Evolutionary conservation across 2,113 vertebrate species (phyloP), one percentile per base, ranked within the genome.

Genomic region (Epinephelus moara): DNA sequence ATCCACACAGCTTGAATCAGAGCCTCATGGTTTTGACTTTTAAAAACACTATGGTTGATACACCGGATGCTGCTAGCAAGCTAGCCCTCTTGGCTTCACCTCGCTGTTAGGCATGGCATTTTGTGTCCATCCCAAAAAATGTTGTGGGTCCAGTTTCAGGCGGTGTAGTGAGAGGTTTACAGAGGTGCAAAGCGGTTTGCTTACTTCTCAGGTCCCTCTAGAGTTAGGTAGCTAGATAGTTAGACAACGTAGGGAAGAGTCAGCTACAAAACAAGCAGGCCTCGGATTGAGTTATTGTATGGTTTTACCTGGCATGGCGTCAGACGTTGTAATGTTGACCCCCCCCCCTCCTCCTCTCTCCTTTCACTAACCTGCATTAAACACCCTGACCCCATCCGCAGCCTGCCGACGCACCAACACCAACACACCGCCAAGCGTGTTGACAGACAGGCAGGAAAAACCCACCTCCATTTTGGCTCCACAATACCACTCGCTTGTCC

Each of bases 131-230:
- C 62, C 45, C 27, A 13, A 79, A 68, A 4, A 23, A 77, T 71
- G 61, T 68, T 59, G 70, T 80, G 64, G 80, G 75, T 83, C 84
- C 84, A 67, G 86, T 87, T 86, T 80, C 85, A 85, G 75, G 77
- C 33, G 81, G 81, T 85, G 88, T 89, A 84, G 82, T 80, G 86
- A 85, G 71, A 86, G 76, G 74, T 90, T 93, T 90, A 85, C 85
- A 89, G 88, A 91, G 88, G 87, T 90, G 84, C 87, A 88, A 82
- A 84, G 85, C 85, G 19, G 81, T 86, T 91, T 80, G 91, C 89
- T 93, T 91, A 92, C 89, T 94, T 93, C 94, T 95, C 94, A 95
- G 95, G 95, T 94, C 92, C 88, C 80, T 92, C 86, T 91, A 94
- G 85, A 92, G 88, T 84, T 91, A 92, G 85, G 78, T 90, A 89